Evolutionary conservation across 2,797 vertebrate genomes (phyloP), one percentile per base, ranked within the genome.

Genomic region (Leucoraja ocellata): DNA sequence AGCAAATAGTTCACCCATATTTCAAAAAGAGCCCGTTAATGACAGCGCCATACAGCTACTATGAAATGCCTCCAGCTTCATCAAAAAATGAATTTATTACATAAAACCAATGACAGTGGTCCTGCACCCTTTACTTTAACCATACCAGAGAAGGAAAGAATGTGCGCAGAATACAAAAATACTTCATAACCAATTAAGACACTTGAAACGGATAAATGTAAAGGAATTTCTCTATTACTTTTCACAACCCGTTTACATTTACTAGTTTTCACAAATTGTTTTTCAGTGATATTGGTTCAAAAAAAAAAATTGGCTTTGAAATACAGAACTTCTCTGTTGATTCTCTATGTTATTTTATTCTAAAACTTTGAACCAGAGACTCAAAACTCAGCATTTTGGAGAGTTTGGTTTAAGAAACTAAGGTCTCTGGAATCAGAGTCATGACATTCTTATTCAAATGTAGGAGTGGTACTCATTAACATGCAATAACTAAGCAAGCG

Each of bases 351-450:
- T 13, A 36, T 36, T 36, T 36, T 78, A 36, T 36, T 21, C 71
- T 74, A 5, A 74, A 74, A 74, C 71, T 16, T 16, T 46, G 8
- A 4, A 81, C 76, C n/a, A 0, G 93, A 96, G 95, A 96, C 94
- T 94, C 95, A 95, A 95, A 95, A 0, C 14, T 36, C 61, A 23
- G n/a, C n/a, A 68, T 16, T 18, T 36, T 65, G 11, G 36, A 68
- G n/a, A 7, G 61, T 16, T 28, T 68, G 84, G 16, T 65, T 68
- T 36, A 65, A 32, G 46, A 2, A 9, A 1, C 32, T 21, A 11
- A 21, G 4, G 16, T 88, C n/a, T 32, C 28, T 65, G 84, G 63
- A 88, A n/a, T 68, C 4, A 32, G n/a, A 32, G n/a, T 61, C 61
- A 86, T 4, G 63, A 54, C 21, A 65, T 36, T 88, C 32, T 18